phyloP scores from a whole-genome alignment of 1,140 invertebrate species.

The Drusus annulatus region DNA sequence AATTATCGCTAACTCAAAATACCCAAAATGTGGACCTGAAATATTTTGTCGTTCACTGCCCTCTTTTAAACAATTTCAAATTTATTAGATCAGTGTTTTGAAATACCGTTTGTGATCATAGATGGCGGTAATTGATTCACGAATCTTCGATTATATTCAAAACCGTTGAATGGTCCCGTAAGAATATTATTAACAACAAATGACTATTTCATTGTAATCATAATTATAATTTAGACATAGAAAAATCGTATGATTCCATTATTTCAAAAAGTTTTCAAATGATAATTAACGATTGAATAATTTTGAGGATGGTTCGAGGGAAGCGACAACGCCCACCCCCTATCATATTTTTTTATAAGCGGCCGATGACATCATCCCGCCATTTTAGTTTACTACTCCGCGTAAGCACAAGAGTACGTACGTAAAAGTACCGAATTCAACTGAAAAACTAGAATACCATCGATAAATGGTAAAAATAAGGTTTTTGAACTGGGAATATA shows the following conservation, averaged over 20 bases:
- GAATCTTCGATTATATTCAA: too few species aligned
- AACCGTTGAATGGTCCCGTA: too few species aligned
- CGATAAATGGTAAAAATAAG: constrained; percentile 6
- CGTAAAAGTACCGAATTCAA: neutral
- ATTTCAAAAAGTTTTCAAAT: neutral
- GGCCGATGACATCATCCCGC: constrained; percentile 56
- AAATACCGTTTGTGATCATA: too few species aligned
- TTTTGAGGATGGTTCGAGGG: constrained; percentile 15
- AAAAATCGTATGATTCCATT: neutral
- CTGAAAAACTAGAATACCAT: neutral
- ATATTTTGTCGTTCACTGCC: too few species aligned
- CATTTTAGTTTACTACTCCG: constrained; percentile 49
- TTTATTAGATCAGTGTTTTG: too few species aligned
- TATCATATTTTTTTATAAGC: constrained; percentile 52
- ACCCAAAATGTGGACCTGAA: too few species aligned
- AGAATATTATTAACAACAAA: too few species aligned
- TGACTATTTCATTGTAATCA: too few species aligned
- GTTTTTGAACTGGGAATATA: neutral
- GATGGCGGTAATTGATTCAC: too few species aligned
- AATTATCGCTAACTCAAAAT: too few species aligned
- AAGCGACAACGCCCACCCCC: constrained; percentile 54
- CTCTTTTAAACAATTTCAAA: too few species aligned
- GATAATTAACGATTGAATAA: neutral
- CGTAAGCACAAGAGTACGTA: constrained; percentile 7
- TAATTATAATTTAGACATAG: neutral